Conservation (phyloP, 1,140 invertebrate species). For the Arctopsyche grandis region DNA sequence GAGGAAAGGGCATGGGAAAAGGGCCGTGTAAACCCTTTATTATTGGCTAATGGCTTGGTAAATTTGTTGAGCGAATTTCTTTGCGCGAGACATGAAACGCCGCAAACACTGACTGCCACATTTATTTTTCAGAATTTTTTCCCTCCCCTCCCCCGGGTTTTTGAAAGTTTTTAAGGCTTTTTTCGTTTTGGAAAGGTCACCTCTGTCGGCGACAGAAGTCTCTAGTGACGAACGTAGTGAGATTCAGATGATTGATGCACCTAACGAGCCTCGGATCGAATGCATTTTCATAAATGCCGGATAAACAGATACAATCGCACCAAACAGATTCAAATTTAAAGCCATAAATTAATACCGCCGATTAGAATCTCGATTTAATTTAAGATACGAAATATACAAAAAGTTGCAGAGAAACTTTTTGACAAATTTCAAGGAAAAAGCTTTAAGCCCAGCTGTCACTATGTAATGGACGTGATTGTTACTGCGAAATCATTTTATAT, state of each 20-base stretch:
- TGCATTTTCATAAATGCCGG: background rate
- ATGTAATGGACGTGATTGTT: no score
- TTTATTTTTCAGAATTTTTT: slow-evolving; percentile 34
- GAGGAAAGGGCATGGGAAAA: slow-evolving; percentile 13
- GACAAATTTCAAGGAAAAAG: no score
- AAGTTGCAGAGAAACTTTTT: no score
- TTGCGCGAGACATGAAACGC: slow-evolving; percentile 40
- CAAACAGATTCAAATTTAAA: no score
- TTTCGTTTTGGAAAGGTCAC: slow-evolving; percentile 26
- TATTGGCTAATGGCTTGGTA: slow-evolving; percentile 45
- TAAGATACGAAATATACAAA: no score
- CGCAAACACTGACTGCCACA: slow-evolving; percentile 34
- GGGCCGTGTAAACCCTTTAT: slow-evolving; percentile 43
- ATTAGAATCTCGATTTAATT: no score
- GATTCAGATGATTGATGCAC: slow-evolving; percentile 19
- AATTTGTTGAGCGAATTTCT: slow-evolving; percentile 47
- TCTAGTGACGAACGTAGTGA: background rate
- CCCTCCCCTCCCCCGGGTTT: background rate
- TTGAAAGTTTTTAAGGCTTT: slow-evolving; percentile 1
- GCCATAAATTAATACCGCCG: no score
- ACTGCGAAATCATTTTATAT: no score
- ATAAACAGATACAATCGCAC: no score
- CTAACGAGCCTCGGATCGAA: slow-evolving; percentile 24
- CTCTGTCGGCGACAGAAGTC: background rate
- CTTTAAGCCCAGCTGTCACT: no score